A percentile compares a stretch with the other conserved stretches of the same genome.
Conservation (phyloP, 2,888 invertebrate genomes). For the Heteropelma amictum region DNA sequence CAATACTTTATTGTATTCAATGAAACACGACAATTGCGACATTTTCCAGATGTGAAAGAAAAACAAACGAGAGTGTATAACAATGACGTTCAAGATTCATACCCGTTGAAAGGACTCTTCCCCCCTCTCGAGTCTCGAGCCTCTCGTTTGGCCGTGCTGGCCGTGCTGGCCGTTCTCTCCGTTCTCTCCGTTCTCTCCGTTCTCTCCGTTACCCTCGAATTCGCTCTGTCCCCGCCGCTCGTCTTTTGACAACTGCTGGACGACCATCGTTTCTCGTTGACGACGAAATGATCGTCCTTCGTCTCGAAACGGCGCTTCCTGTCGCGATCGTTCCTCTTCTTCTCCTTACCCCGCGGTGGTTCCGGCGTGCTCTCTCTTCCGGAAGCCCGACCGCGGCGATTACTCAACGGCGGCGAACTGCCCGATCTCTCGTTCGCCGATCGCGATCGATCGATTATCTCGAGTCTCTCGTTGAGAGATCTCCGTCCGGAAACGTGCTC, state of each 20-base stretch:
- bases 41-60: no score
- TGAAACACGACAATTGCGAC: no score
- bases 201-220: no score
- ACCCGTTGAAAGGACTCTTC: no score
- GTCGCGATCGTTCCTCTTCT: constrained; percentile 66
- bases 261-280: constrained; percentile 60
- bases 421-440: constrained; percentile 40
- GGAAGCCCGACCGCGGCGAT: constrained; percentile 75
- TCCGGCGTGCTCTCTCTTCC: constrained; percentile 84
- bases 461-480: constrained; percentile 58
- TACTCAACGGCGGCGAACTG: constrained; percentile 50
- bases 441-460: constrained; percentile 57
- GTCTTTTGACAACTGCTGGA: constrained; percentile 31
- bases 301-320: constrained; percentile 56
- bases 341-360: constrained; percentile 66
- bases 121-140: no score
- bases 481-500: constrained; percentile 57
- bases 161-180: no score
- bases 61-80: no score
- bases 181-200: no score
- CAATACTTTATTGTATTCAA: no score
- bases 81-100: no score
- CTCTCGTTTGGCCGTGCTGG: no score
- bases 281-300: constrained; percentile 44
- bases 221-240: no score